These are phyloP conservation scores for Melipona quadrifasciata DNA, from an alignment of 1,140 invertebrate species.

Conservation along the genomic window DNA sequence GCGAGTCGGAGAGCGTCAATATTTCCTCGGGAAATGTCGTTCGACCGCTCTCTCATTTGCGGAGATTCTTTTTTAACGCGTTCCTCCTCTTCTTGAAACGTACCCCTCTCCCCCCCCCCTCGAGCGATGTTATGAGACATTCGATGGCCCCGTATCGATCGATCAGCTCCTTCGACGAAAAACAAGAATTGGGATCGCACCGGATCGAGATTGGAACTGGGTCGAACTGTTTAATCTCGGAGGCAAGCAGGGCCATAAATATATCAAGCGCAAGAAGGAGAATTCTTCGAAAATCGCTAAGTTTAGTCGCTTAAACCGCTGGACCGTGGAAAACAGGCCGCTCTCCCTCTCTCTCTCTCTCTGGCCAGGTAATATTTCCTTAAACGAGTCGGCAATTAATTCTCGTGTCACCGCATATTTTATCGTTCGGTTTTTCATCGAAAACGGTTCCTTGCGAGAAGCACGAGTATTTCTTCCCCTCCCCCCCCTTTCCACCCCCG, in stretches of 20 bases:
- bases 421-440: slow-evolving; percentile 33
- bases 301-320: neutral
- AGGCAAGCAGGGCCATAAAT: neutral
- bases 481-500: neutral
- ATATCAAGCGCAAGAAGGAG: neutral
- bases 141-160: neutral
- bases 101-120: too few species aligned
- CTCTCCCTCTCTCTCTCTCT: neutral
- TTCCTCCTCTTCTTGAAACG: too few species aligned
- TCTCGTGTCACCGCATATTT: slow-evolving; percentile 30
- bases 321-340: neutral
- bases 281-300: neutral
- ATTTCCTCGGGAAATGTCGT: too few species aligned
- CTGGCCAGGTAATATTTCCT: slow-evolving; percentile 2
- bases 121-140: neutral
- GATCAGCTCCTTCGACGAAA: neutral
- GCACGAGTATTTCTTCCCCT: neutral
- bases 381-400: slow-evolving; percentile 29
- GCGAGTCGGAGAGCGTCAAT: too few species aligned
- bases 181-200: neutral
- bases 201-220: neutral
- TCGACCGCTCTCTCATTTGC: neutral
- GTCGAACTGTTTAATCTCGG: neutral
- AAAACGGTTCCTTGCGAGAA: neutral
- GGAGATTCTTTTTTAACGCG: neutral